Percentiles rank a stretch among this genome's conserved stretches.
Evolutionary conservation across 2,113 vertebrate genomes (phyloP).

Genomic region (Sphaerodactylus townsendi): DNA sequence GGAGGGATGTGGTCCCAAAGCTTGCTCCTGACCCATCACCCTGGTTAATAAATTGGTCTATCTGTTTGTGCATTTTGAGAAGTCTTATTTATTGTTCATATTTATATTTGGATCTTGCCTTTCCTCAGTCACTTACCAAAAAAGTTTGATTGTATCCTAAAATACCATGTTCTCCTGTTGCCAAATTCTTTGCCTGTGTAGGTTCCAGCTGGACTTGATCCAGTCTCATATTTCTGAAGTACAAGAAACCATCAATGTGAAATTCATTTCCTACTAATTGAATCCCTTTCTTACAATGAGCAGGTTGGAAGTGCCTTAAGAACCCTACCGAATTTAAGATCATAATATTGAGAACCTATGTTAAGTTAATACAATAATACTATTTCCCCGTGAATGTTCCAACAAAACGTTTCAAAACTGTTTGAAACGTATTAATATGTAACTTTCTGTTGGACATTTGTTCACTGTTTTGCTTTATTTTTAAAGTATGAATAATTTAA

Average conservation of each 20-base stretch:
- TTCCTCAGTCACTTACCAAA: neutral
- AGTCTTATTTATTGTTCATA: neutral
- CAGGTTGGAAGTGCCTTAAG: neutral
- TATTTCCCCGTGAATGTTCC: neutral
- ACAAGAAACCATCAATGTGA: neutral
- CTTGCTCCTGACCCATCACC: neutral
- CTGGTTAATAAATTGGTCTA: neutral
- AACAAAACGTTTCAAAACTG: neutral
- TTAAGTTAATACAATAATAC: too few relatives aligned
- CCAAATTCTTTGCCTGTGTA: neutral
- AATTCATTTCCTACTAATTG: neutral
- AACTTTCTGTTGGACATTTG: neutral
- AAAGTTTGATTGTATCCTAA: neutral
- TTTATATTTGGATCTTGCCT: neutral
- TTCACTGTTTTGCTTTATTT: neutral
- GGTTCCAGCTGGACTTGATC: neutral
- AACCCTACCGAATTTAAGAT: neutral
- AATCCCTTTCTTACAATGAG: neutral
- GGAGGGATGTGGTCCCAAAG: neutral
- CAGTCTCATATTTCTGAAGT: neutral
- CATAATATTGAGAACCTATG: neutral
- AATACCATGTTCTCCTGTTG: neutral
- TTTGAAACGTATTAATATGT: neutral
- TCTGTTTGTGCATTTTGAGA: neutral
- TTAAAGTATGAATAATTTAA: rapidly evolving